These are phyloP conservation scores for Baryphthengus martii DNA, from an alignment of 2,113 vertebrate genomes.

Conservation along the genomic window DNA sequence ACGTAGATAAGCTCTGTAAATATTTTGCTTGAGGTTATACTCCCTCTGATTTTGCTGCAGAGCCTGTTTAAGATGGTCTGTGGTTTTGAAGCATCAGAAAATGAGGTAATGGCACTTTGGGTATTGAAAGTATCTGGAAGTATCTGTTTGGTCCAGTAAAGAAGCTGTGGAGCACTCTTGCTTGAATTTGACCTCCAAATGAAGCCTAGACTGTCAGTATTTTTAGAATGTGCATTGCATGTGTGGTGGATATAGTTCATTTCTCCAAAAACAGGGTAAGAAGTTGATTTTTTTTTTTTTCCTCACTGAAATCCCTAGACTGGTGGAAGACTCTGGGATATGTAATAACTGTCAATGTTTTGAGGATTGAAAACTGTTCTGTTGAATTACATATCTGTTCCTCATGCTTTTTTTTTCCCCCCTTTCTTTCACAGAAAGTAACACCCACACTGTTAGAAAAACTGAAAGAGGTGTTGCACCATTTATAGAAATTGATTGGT, in stretches of 20 bases:
- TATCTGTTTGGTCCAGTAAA: not conserved
- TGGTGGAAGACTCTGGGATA: not conserved
- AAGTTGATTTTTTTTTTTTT: not conserved
- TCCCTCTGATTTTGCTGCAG: not conserved
- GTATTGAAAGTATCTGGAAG: not conserved
- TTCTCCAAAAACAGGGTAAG: not conserved
- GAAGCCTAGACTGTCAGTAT: not conserved
- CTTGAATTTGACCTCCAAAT: not conserved
- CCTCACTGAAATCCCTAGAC: not conserved
- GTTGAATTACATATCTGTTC: slow-evolving; percentile 1
- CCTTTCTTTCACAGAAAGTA: slow-evolving; percentile 22
- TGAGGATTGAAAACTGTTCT: not conserved
- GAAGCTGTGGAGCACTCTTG: not conserved
- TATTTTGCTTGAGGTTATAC: slow-evolving; percentile 8
- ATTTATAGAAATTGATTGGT: slow-evolving; percentile 34
- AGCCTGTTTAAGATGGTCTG: not conserved
- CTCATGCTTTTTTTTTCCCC: not conserved
- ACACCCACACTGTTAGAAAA: slow-evolving; percentile 35
- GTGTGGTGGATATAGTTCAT: not conserved
- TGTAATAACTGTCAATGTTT: not conserved
- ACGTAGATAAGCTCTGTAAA: not conserved
- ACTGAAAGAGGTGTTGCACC: slow-evolving; percentile 20
- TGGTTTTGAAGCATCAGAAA: not conserved
- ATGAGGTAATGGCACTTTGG: not conserved
- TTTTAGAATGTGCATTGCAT: not conserved